These are phyloP conservation scores for Andrena dorsata DNA, from an alignment of 2,888 invertebrate species.

Conservation along the genomic window DNA sequence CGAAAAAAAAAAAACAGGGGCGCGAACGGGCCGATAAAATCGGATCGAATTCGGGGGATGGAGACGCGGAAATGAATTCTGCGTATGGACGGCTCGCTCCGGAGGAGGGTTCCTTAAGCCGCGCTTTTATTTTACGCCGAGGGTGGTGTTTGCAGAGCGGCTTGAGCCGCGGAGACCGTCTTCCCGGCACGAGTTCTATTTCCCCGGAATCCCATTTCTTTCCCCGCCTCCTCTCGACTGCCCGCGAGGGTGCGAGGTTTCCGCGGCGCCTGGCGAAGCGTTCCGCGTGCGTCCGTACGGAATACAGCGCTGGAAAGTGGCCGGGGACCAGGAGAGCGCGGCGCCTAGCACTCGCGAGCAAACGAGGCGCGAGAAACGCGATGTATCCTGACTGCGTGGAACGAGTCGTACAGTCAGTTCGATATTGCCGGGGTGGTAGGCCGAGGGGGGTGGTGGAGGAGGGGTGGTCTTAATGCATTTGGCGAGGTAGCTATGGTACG, in stretches of 20 bases:
- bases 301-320: neutral
- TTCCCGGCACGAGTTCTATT: conserved; percentile 71
- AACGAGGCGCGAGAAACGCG: conserved; percentile 55
- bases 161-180: conserved; percentile 60
- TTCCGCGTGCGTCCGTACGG: neutral
- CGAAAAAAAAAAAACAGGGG: neutral
- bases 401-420: conserved; percentile 73
- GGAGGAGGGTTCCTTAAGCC: conserved; percentile 26
- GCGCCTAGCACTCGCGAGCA: conserved; percentile 16
- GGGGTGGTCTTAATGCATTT: conserved; percentile 84
- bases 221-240: neutral
- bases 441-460: conserved; percentile 24
- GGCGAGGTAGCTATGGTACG: conserved; percentile 81
- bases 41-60: neutral
- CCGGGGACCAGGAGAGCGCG: neutral
- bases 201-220: conserved; percentile 54
- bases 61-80: neutral
- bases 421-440: conserved; percentile 74
- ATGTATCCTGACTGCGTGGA: conserved; percentile 47
- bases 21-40: neutral
- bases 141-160: conserved; percentile 27
- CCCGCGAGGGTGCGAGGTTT: neutral
- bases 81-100: neutral
- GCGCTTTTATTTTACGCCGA: conserved; percentile 52
- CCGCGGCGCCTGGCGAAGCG: neutral